Evolutionary conservation across 2,888 invertebrate genomes (phyloP).

Genomic region (Drosophila gaucha): DNA sequence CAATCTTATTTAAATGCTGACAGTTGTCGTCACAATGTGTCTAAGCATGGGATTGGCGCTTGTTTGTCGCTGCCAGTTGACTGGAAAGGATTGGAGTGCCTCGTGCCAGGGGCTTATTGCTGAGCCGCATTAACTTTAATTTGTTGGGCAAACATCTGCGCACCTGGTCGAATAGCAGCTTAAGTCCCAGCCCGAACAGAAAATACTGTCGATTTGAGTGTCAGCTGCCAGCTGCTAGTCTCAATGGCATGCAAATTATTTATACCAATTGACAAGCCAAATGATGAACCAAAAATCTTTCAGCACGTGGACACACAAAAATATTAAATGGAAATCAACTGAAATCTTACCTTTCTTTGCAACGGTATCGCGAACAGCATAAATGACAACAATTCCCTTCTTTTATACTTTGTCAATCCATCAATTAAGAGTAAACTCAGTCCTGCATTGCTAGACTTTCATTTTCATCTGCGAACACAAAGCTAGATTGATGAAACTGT

Average conservation of each 20-base stretch:
- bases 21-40: constrained; percentile 75
- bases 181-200: constrained; percentile 11
- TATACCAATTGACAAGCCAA: constrained; percentile 43
- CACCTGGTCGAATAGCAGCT: constrained; percentile 41
- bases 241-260: constrained; percentile 51
- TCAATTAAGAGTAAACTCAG: background rate
- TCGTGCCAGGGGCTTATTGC: constrained; percentile 47
- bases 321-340: background rate
- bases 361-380: background rate
- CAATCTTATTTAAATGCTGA: constrained; percentile 81
- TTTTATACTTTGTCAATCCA: background rate
- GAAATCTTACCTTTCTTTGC: too few relatives aligned
- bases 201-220: too few relatives aligned
- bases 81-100: constrained; percentile 64
- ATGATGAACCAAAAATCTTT: constrained; percentile 34
- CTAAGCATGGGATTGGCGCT: constrained; percentile 40
- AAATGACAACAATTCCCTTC: background rate
- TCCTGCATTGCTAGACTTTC: background rate
- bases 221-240: constrained; percentile 46
- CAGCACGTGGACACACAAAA: constrained; percentile 2
- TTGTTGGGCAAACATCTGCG: constrained; percentile 70
- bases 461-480: too few relatives aligned
- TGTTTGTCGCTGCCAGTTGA: constrained; percentile 49
- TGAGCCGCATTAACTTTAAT: constrained; percentile 78
- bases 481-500: background rate